Conservation (phyloP, 1,140 invertebrate genomes). For the Halesus radiatus region DNA sequence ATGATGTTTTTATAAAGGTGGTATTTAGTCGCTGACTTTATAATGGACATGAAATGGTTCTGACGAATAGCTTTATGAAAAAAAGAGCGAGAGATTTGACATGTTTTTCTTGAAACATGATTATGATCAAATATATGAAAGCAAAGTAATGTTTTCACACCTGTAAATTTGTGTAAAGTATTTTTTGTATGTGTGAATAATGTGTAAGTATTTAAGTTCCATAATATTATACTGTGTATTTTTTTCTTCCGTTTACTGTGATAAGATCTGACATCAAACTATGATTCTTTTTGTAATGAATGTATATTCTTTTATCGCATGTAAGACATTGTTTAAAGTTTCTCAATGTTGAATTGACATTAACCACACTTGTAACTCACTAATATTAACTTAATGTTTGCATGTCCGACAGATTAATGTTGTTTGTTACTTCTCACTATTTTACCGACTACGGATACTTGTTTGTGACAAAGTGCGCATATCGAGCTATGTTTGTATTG, state of each 20-base stretch:
- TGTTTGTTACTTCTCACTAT: background rate
- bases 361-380: background rate
- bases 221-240: constrained; percentile 30
- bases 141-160: constrained; percentile 15
- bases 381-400: no score
- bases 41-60: background rate
- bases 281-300: constrained; percentile 46
- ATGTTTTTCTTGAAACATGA: constrained; percentile 8
- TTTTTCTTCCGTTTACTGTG: constrained; percentile 57
- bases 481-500: no score
- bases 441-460: no score
- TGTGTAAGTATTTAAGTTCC: constrained; percentile 48
- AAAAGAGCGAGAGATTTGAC: background rate
- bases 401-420: background rate
- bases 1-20: background rate
- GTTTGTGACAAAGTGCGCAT: no score
- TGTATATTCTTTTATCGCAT: constrained; percentile 46
- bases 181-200: constrained; percentile 41
- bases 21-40: constrained; percentile 23
- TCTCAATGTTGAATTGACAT: constrained; percentile 38
- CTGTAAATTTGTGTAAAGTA: constrained; percentile 52
- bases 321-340: constrained; percentile 49
- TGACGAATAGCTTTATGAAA: constrained; percentile 11
- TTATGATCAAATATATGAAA: constrained; percentile 25
- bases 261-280: constrained; percentile 55